Evolutionary conservation across 2,797 vertebrate genomes (phyloP).

Genomic region (Enteromius paludinosus): DNA sequence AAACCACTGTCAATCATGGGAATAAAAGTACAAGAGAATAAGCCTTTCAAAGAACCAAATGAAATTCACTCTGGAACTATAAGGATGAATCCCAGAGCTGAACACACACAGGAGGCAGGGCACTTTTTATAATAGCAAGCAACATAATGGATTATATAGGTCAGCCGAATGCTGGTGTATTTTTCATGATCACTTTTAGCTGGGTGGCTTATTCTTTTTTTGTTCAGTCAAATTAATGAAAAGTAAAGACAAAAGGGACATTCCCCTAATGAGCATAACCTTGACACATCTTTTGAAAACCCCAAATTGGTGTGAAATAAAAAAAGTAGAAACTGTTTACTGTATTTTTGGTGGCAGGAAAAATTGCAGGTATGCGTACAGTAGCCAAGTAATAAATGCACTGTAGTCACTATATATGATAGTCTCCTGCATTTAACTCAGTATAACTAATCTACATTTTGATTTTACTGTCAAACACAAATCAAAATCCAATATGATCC

Average conservation of each 20-base stretch:
- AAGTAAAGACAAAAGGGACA: conserved; percentile 55
- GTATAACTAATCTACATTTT: conserved; percentile 52
- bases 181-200: conserved; percentile 85
- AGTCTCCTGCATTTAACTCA: conserved; percentile 24
- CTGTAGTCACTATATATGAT: conserved; percentile 15
- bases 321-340: conserved; percentile 36
- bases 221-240: conserved; percentile 69
- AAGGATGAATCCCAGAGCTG: conserved; percentile 77
- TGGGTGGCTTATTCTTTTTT: conserved; percentile 81
- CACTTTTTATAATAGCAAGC: conserved; percentile 81
- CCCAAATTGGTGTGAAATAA: conserved; percentile 54
- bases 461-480: conserved; percentile 41
- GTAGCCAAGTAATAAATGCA: not conserved
- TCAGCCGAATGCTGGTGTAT: conserved; percentile 82
- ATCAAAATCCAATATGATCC: conserved; percentile 56
- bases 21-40: not conserved
- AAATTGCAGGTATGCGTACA: conserved; percentile 4
- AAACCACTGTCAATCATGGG: not conserved
- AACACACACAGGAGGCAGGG: conserved; percentile 78
- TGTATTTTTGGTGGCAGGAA: not conserved
- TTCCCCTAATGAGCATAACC: conserved; percentile 70
- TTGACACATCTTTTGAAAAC: conserved; percentile 67
- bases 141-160: conserved; percentile 86
- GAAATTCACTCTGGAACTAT: conserved; percentile 49
- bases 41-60: not conserved